phyloP scores from a whole-genome alignment of 2,797 vertebrate species.

The Sorex maritimensis region DNA sequence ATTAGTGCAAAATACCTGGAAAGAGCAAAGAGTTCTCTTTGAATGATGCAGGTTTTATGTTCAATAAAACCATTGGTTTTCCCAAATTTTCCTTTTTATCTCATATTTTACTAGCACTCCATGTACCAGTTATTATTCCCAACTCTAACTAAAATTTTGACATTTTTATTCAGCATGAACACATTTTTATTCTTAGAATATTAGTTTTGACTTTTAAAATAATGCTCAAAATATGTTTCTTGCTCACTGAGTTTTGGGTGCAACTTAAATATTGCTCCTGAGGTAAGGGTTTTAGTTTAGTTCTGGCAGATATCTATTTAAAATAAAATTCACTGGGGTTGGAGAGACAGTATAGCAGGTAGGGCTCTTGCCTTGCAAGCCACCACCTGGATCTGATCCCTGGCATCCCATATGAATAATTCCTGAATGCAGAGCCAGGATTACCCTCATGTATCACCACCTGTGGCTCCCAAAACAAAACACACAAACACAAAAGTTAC shows the following conservation, averaged over 20 bases:
- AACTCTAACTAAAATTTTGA: neutral
- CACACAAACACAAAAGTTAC: neutral
- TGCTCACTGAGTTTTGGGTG: neutral
- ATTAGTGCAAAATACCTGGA: neutral
- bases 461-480: neutral
- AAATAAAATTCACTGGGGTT: no score
- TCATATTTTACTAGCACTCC: neutral
- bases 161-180: neutral
- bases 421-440: neutral
- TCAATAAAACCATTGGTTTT: no score
- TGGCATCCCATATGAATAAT: no score
- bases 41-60: neutral
- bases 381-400: no score
- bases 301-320: neutral
- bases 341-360: no score
- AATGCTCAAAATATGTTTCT: neutral
- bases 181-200: constrained; percentile 30
- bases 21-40: neutral
- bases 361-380: no score
- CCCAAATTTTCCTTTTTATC: neutral
- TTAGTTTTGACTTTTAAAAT: constrained; percentile 43
- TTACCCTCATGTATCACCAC: neutral
- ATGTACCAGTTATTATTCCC: neutral
- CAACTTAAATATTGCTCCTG: neutral
- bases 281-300: neutral